These are phyloP conservation scores for Orientallactaga bullata DNA, from an alignment of 2,113 vertebrate genomes.

Conservation along the genomic window DNA sequence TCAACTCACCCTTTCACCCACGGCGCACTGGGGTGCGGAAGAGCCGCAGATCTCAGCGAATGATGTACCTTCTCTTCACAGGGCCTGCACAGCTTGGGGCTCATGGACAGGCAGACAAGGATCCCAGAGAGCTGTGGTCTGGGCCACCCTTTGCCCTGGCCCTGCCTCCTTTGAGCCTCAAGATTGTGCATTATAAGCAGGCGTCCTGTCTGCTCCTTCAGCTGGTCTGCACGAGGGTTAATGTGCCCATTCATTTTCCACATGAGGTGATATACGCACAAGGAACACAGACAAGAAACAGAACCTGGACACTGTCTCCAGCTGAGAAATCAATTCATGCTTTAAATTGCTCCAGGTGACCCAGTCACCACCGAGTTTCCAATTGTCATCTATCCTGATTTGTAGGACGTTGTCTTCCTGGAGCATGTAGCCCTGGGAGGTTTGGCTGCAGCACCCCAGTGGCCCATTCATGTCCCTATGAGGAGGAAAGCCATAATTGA, in stretches of 20 bases:
- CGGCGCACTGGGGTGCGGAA: not conserved
- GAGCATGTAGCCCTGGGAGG: not conserved
- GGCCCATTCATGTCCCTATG: slow-evolving; percentile 27
- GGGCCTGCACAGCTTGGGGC: not conserved
- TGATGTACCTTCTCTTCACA: not conserved
- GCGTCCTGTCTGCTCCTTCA: slow-evolving; percentile 63
- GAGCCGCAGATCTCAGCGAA: slow-evolving; percentile 38
- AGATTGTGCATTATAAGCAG: not conserved
- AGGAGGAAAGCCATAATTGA: not conserved
- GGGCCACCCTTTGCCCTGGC: not conserved
- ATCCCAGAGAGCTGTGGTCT: not conserved
- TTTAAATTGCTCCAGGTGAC: slow-evolving; percentile 71
- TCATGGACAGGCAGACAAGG: not conserved
- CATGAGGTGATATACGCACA: slow-evolving; percentile 73
- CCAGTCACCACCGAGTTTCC: slow-evolving; percentile 13
- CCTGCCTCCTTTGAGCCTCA: not conserved
- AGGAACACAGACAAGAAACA: slow-evolving; percentile 68
- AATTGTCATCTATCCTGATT: slow-evolving; percentile 65
- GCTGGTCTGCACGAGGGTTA: slow-evolving; percentile 61
- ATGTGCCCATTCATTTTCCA: slow-evolving; percentile 82
- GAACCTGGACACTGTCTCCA: slow-evolving; percentile 60
- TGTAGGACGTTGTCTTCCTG: slow-evolving; percentile 61
- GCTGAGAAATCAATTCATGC: slow-evolving; percentile 75
- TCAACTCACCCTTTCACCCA: not conserved
- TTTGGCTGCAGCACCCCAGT: slow-evolving; percentile 1